Evolutionary conservation across 2,888 invertebrate species (phyloP).

Genomic region (Hydraecia micacea): DNA sequence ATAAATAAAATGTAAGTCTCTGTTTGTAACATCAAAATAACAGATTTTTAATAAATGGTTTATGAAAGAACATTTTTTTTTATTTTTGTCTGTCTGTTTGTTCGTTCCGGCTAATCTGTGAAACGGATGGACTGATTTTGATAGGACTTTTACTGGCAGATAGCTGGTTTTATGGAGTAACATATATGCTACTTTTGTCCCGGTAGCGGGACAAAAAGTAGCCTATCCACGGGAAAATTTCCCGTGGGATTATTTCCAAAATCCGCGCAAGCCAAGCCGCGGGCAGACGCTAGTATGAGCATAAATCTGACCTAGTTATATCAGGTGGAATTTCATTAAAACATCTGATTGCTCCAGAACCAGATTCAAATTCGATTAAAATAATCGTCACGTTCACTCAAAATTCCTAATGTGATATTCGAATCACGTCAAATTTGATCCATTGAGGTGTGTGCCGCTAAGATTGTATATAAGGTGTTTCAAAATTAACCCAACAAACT

Average conservation of each 20-base stretch:
- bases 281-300: not conserved
- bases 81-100: not conserved
- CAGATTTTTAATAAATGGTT: not conserved
- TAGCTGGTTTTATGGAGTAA: not conserved
- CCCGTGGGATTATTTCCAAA: not conserved
- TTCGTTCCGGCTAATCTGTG: not conserved
- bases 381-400: slow-evolving; percentile 46
- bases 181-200: not conserved
- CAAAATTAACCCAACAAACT: too few relatives aligned
- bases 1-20: not conserved
- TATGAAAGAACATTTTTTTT: too few relatives aligned
- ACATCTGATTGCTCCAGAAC: not conserved
- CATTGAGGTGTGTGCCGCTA: slow-evolving; percentile 40
- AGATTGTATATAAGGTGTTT: slow-evolving; percentile 15
- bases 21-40: not conserved
- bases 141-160: not conserved
- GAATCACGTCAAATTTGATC: slow-evolving; percentile 46
- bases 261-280: not conserved
- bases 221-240: not conserved
- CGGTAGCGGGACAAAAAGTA: not conserved
- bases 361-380: slow-evolving; percentile 39
- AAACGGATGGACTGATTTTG: not conserved
- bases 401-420: slow-evolving; percentile 35
- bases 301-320: not conserved
- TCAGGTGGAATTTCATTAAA: not conserved